Evolutionary conservation across 2,797 vertebrate genomes (phyloP).

Genomic region (Cossypha heuglini): DNA sequence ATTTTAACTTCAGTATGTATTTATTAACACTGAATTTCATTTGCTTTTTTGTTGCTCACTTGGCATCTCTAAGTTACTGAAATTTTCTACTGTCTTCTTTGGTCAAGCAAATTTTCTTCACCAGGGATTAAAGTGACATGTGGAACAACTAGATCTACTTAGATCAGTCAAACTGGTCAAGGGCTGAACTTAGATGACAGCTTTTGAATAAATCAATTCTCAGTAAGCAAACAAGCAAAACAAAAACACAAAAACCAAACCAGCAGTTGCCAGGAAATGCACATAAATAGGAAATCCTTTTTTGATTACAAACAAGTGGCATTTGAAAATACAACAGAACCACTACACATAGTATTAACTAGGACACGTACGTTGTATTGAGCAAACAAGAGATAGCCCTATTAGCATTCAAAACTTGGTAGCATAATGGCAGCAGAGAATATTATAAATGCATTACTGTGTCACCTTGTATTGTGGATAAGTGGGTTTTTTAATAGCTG

Average conservation of each 20-base stretch:
- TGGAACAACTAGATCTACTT: not conserved
- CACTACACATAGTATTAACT: not conserved
- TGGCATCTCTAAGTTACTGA: not conserved
- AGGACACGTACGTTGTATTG: not conserved
- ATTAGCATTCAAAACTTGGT: not conserved
- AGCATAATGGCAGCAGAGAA: not conserved
- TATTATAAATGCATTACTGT: not conserved
- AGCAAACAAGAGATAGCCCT: not conserved
- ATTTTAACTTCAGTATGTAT: not conserved
- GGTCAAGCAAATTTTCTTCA: not conserved
- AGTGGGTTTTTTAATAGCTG: not conserved
- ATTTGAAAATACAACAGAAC: not conserved
- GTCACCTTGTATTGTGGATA: not conserved
- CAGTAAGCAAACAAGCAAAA: not conserved
- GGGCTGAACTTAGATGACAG: not conserved
- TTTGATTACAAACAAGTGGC: not conserved
- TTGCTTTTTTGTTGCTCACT: not conserved
- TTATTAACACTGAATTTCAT: not conserved
- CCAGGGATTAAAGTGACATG: not conserved
- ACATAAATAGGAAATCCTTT: not conserved
- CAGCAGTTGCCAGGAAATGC: not conserved
- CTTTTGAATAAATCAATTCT: not conserved
- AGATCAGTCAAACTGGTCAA: not conserved
- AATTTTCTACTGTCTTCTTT: not conserved
- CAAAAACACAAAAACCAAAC: not conserved